Evolutionary conservation across 1,140 invertebrate species (phyloP), one percentile per base, ranked within the genome.

Genomic region (Pseudomyrmex pallidus): DNA sequence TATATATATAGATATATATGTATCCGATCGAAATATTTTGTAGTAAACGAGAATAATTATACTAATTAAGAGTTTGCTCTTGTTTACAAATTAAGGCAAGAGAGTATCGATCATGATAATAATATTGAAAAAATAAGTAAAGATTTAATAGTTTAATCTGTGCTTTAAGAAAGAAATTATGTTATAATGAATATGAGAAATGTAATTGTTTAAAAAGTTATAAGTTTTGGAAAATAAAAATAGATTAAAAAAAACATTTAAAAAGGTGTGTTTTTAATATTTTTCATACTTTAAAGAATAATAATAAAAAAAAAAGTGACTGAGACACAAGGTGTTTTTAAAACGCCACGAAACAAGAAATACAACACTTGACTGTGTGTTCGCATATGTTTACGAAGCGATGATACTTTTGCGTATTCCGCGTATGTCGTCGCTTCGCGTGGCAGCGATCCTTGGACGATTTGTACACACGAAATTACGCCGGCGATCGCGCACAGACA

Each of bases 381-480:
- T 20, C 35, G 2, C 7, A 44, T 72, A 56, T 7, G 56, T 15
- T 35, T 15, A 63, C 17, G 48, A 66, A 22, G 35, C 62, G 48
- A 77, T 78, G 66, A 67, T 67, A 10, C 35, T 22, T 48, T 68
- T 46, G 54, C 63, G 57, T 77, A 68, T 78, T 35, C 63, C 20
- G 17, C 5, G 67, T n/a, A n/a, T n/a, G n/a, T 20, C 50, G 46
- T 56, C 50, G n/a, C 15, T 78, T 78, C 25, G 22, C 20, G 5
- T 70, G 68, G 74, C 74, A 20, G 17, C 74, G 74, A 70, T 20
- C 76, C 76, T 78, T 78, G 64, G 74, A 68, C 20, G 66, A 78
- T 78, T 78, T 78, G 2, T 25, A 7, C 3, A 78, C 10, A 68
- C 44, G 76, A 70, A 54, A 57, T 78, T 59, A 78, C 52, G 12